These are phyloP conservation scores for Geotrypetes seraphini DNA, from an alignment of 2,797 vertebrate species.

Conservation along the genomic window DNA sequence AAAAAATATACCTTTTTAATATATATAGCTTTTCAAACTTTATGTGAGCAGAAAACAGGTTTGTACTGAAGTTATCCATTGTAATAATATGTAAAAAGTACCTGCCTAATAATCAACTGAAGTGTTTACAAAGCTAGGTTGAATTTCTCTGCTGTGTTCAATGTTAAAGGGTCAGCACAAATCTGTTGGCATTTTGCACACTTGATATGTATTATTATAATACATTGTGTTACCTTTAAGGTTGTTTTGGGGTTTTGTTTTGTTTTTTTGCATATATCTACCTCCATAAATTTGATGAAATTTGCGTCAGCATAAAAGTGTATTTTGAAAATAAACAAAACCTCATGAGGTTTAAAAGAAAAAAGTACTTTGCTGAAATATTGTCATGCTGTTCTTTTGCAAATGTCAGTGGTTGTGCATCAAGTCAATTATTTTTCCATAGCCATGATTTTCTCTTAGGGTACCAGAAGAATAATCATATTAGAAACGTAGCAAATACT, in stretches of 20 bases:
- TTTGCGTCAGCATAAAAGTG: slow-evolving; percentile 57
- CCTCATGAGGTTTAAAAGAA: slow-evolving; percentile 32
- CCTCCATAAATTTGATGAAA: slow-evolving; percentile 82
- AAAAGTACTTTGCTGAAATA: slow-evolving; percentile 28
- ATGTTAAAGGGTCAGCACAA: slow-evolving; percentile 64
- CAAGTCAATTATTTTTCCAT: slow-evolving; percentile 44
- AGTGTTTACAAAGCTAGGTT: slow-evolving; percentile 59
- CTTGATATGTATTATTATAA: slow-evolving; percentile 65
- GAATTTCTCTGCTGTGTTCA: slow-evolving; percentile 56
- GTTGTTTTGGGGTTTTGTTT: slow-evolving; percentile 57
- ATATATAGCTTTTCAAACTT: slow-evolving; percentile 24
- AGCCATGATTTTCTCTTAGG: slow-evolving; percentile 41
- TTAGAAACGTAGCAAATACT: too few relatives aligned
- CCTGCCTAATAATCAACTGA: slow-evolving; percentile 31
- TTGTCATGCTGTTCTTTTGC: slow-evolving; percentile 46
- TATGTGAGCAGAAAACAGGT: slow-evolving; percentile 45
- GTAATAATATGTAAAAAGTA: slow-evolving; percentile 21
- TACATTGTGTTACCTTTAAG: slow-evolving; percentile 65
- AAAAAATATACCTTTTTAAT: too few relatives aligned
- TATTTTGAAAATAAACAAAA: slow-evolving; percentile 44
- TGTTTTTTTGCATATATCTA: slow-evolving; percentile 82
- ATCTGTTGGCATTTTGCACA: slow-evolving; percentile 73
- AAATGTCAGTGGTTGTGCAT: slow-evolving; percentile 39
- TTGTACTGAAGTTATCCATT: slow-evolving; percentile 41
- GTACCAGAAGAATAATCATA: slow-evolving; percentile 37